Conservation (phyloP, 2,113 vertebrate species). For the Myrmecophaga tridactyla region DNA sequence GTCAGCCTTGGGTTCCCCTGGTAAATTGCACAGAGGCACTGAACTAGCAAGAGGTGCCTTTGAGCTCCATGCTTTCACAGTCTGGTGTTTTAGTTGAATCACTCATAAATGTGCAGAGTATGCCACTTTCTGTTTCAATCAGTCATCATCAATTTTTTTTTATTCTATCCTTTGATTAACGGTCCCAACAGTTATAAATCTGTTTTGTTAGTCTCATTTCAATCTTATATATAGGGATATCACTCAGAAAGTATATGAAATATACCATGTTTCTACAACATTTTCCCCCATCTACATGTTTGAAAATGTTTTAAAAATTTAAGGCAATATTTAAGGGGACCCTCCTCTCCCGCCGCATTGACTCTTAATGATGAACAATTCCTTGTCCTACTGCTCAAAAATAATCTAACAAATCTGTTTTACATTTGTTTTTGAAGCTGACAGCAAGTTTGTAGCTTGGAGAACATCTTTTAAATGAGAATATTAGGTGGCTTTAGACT, state of each 20-base stretch:
- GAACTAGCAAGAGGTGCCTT: constrained; percentile 65
- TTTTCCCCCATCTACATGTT: background rate
- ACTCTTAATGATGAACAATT: background rate
- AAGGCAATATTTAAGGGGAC: background rate
- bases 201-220: background rate
- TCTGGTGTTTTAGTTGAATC: background rate
- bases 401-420: background rate
- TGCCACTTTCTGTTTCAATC: background rate
- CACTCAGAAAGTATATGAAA: background rate
- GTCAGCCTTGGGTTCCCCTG: constrained; percentile 64
- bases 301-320: background rate
- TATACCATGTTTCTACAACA: background rate
- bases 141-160: background rate
- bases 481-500: background rate
- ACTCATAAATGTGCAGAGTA: background rate
- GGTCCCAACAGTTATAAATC: background rate
- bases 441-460: background rate
- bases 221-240: background rate
- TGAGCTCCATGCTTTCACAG: background rate
- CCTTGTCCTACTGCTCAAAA: background rate
- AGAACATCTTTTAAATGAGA: constrained; percentile 37
- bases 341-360: too few relatives aligned
- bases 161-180: background rate
- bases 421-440: background rate
- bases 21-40: constrained; percentile 68